phyloP scores from a whole-genome alignment of 2,797 vertebrate species.

The Tragopan temminckii region DNA sequence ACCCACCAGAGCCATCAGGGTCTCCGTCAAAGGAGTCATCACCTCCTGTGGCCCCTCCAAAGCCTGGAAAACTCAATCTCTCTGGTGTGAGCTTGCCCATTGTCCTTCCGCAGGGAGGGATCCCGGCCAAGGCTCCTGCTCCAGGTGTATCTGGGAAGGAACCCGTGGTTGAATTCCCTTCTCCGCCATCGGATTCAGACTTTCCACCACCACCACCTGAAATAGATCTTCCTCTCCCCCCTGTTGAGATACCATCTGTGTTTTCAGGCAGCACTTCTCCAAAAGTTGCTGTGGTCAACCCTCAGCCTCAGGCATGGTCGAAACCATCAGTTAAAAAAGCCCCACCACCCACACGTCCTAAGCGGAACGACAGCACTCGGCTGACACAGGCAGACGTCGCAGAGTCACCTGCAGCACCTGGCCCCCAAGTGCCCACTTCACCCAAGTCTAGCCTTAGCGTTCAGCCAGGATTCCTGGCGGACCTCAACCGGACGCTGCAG shows the following conservation, averaged over 20 bases:
- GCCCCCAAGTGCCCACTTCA: constrained; percentile 90
- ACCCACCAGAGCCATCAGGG: constrained; percentile 82
- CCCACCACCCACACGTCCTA: constrained; percentile 88
- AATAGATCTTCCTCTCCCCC: constrained; percentile 90
- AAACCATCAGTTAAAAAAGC: constrained; percentile 91
- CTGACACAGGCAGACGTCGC: constrained; percentile 82
- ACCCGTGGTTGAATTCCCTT: constrained; percentile 85
- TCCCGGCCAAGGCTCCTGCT: constrained; percentile 50
- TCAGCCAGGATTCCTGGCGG: constrained; percentile 94
- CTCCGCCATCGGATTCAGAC: constrained; percentile 90
- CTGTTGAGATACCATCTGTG: constrained; percentile 85
- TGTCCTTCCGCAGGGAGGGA: constrained; percentile 85
- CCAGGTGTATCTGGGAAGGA: constrained; percentile 68
- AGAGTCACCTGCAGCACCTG: constrained; percentile 77
- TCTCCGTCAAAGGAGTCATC: constrained; percentile 87
- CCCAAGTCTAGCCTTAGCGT: constrained; percentile 91
- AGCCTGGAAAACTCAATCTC: constrained; percentile 94
- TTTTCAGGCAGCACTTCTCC: constrained; percentile 84
- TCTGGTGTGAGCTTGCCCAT: constrained; percentile 85
- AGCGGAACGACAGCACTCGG: constrained; percentile 88
- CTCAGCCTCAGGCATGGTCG: constrained; percentile 92
- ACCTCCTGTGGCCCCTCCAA: constrained; percentile 88
- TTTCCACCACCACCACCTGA: constrained; percentile 91
- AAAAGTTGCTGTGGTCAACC: constrained; percentile 93
- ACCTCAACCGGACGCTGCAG: constrained; percentile 94